phyloP scores from a whole-genome alignment of 2,797 vertebrate genomes.

The Gadopsis bispinosus region DNA sequence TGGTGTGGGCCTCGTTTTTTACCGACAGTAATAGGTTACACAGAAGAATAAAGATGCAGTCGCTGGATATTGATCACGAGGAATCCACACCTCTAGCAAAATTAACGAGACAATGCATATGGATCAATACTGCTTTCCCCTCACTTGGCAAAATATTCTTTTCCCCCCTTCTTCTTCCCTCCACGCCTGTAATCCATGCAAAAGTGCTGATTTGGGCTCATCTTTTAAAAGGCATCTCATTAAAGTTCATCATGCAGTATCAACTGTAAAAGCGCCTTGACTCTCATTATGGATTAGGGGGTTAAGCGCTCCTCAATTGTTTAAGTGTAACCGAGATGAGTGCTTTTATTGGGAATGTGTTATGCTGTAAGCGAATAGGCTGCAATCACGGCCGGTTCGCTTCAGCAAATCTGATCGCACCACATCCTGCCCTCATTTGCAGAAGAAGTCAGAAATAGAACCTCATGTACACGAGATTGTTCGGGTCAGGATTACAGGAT shows the following conservation, averaged over 20 bases:
- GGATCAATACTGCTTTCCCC: conserved; percentile 89
- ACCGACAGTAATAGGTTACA: conserved; percentile 93
- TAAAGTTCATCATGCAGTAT: conserved; percentile 74
- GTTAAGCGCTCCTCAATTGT: conserved; percentile 44
- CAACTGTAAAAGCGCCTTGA: conserved; percentile 60
- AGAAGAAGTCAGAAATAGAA: conserved; percentile 30
- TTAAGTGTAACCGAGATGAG: conserved; percentile 51
- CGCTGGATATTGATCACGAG: conserved; percentile 91
- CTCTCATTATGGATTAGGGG: conserved; percentile 65
- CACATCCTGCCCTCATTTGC: conserved; percentile 45
- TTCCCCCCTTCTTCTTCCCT: not conserved
- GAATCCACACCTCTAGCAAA: conserved; percentile 93
- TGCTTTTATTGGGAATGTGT: conserved; percentile 23
- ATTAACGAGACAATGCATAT: conserved; percentile 94
- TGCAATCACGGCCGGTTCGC: not conserved
- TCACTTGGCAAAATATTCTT: conserved; percentile 61
- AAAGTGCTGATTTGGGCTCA: conserved; percentile 73
- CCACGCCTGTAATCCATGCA: conserved; percentile 52
- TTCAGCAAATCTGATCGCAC: conserved; percentile 42
- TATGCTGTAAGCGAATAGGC: conserved; percentile 31
- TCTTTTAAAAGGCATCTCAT: conserved; percentile 71
- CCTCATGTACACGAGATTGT: not conserved
- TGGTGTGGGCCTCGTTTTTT: conserved; percentile 90
- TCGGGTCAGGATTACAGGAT: conserved; percentile 34
- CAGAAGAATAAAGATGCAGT: conserved; percentile 93